Evolutionary conservation across 1,140 invertebrate species (phyloP).

Genomic region (Hyles euphorbiae): DNA sequence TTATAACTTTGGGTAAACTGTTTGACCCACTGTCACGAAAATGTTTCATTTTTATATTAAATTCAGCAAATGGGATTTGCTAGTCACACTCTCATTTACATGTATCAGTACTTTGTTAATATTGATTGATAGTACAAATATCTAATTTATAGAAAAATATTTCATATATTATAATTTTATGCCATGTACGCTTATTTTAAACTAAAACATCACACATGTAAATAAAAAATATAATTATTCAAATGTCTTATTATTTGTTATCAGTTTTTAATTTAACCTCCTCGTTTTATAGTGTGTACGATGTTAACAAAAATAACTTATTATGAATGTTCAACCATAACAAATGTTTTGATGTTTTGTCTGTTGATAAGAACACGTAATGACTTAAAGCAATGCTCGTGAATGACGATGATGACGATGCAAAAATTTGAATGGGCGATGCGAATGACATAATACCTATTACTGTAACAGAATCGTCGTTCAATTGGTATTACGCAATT

Average conservation of each 20-base stretch:
- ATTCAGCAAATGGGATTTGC: slow-evolving; percentile 72
- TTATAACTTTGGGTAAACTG: slow-evolving; percentile 49
- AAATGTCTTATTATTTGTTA: slow-evolving; percentile 36
- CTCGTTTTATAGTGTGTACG: too few relatives aligned
- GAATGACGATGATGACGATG: too few relatives aligned
- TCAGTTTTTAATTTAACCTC: background rate
- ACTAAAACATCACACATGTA: slow-evolving; percentile 72
- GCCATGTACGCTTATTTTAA: slow-evolving; percentile 75
- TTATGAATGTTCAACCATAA: too few relatives aligned
- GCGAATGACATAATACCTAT: too few relatives aligned
- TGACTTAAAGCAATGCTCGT: too few relatives aligned
- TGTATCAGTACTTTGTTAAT: slow-evolving; percentile 68
- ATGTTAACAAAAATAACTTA: too few relatives aligned
- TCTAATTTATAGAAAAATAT: slow-evolving; percentile 73
- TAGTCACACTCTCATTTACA: slow-evolving; percentile 70
- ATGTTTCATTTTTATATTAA: slow-evolving; percentile 44
- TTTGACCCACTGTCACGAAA: slow-evolving; percentile 69
- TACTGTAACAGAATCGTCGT: too few relatives aligned
- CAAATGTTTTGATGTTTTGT: too few relatives aligned
- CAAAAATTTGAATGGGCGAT: too few relatives aligned
- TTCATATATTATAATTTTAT: slow-evolving; percentile 72
- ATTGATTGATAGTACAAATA: slow-evolving; percentile 75
- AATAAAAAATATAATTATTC: slow-evolving; percentile 71
- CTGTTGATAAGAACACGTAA: too few relatives aligned
- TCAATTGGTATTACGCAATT: too few relatives aligned